Conservation (phyloP, 2,113 vertebrate genomes). For the Tympanuchus pallidicinctus region DNA sequence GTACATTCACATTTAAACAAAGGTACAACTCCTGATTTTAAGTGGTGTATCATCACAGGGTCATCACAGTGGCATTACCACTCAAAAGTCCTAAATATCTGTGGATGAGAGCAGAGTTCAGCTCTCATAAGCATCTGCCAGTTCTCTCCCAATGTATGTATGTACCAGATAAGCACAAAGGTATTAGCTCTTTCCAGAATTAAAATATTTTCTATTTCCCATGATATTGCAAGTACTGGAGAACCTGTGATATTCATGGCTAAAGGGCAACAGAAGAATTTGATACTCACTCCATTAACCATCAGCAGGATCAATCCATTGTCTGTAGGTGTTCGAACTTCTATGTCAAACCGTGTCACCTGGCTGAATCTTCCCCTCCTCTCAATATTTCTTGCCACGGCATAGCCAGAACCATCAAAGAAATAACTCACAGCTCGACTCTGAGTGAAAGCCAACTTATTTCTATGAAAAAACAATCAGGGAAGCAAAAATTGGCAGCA, state of each 20-base stretch:
- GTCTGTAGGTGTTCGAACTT: constrained; percentile 91
- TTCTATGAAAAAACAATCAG: constrained; percentile 71
- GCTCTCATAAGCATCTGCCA: neutral
- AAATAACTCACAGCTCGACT: constrained; percentile 93
- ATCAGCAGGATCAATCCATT: constrained; percentile 90
- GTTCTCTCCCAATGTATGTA: neutral
- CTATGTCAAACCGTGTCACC: constrained; percentile 95
- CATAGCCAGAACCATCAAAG: constrained; percentile 95
- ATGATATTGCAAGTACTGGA: neutral
- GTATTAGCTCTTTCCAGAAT: neutral
- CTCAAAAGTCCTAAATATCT: neutral
- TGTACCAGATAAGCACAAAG: neutral
- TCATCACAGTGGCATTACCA: neutral
- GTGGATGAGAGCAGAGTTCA: neutral
- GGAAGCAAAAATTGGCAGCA: neutral
- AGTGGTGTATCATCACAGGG: neutral
- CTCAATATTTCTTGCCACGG: constrained; percentile 90
- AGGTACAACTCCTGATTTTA: neutral
- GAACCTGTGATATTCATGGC: neutral
- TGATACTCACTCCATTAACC: constrained; percentile 88
- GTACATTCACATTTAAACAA: neutral
- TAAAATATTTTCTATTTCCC: neutral
- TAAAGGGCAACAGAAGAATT: neutral
- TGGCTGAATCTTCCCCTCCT: constrained; percentile 85
- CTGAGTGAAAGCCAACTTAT: constrained; percentile 95